Conservation (phyloP, 2,113 vertebrate species). For the Gopherus flavomarginatus region DNA sequence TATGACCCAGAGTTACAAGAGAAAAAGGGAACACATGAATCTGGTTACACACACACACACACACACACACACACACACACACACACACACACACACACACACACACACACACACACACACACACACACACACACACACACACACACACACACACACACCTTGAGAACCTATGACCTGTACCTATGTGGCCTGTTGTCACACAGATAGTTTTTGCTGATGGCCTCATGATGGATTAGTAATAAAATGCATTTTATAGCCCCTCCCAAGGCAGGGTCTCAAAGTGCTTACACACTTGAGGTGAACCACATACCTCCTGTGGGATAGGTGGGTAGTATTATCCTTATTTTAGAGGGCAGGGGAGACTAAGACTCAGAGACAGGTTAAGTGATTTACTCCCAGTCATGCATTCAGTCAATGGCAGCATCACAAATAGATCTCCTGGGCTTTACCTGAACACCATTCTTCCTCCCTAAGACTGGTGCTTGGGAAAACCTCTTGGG, state of each 20-base stretch:
- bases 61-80: too few species aligned
- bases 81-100: too few species aligned
- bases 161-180: background rate
- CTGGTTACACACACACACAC: too few species aligned
- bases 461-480: background rate
- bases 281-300: background rate
- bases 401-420: background rate
- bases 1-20: background rate
- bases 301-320: too few species aligned
- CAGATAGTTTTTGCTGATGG: background rate
- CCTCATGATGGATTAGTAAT: background rate
- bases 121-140: fast-evolving
- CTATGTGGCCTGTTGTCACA: background rate
- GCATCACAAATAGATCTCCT: background rate
- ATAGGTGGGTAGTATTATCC: too few species aligned
- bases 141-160: too few species aligned
- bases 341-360: too few species aligned
- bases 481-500: background rate
- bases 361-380: too few species aligned
- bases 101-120: too few species aligned
- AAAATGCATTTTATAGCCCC: too few species aligned
- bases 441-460: background rate
- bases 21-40: background rate
- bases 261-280: background rate
- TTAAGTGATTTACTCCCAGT: background rate